Evolutionary conservation across 1,140 invertebrate genomes (phyloP), one percentile per base, ranked within the genome.

Genomic region (Rhopalosiphum maidis): DNA sequence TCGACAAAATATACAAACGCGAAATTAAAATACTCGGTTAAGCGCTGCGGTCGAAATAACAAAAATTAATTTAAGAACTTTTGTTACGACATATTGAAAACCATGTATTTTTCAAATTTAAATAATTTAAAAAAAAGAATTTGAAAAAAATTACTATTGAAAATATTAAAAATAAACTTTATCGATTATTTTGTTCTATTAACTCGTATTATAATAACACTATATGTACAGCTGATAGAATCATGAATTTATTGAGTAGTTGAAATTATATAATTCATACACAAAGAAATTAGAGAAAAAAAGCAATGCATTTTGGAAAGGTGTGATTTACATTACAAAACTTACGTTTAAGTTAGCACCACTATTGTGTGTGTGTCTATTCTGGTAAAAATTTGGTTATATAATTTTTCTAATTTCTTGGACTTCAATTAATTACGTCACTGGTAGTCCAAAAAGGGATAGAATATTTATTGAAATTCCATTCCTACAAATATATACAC

Each of bases 401-500:
- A 51, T 92, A 83, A 92, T 91, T 54, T 37, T 35, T 68, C n/a
- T 7, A 7, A 92, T 83, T 92, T 92, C n/a, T 77, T 85, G 9
- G 46, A 92, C 22, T 85, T n/a, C 77, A 51, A 83, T 82, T 82
- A 51, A 83, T 91, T 91, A 91, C n/a, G n/a, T 25, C n/a, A 30
- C 82, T 18, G 23, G 11, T 30, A n/a, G 54, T 23, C 60, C 82
- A 22, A 86, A 93, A 85, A 93, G 46, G 37, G 48, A 86, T 55
- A 51, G 46, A 54, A 54, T 85, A 55, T 93, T 93, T 93, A 85
- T 93, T 55, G 48, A 41, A 90, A 90, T 90, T 30, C 54, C 55
- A 43, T 43, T 30, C 25, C 37, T 41, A 15, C 37, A 25, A 0
- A n/a, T 68, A n/a, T 68, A n/a, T 18, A n/a, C 30, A 4, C 15